phyloP scores from a whole-genome alignment of 2,113 vertebrate genomes.

The Poecile atricapillus region DNA sequence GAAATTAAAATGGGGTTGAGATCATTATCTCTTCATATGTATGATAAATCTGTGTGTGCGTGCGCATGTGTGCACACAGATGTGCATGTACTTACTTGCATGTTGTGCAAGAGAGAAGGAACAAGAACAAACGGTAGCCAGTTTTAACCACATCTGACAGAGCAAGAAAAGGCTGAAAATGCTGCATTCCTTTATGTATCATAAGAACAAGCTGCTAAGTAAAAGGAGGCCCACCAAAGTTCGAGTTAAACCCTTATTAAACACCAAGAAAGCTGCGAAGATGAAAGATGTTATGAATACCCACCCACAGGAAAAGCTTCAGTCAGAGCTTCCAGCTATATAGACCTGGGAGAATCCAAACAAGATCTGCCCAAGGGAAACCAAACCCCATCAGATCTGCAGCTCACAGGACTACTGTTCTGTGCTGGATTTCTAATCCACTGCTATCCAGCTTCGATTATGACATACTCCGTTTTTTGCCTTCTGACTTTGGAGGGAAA shows the following conservation, averaged over 20 bases:
- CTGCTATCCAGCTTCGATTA: background rate
- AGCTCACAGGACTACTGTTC: background rate
- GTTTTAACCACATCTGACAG: conserved; percentile 44
- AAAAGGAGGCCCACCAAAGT: background rate
- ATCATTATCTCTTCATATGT: background rate
- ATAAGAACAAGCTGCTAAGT: background rate
- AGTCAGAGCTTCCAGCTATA: background rate
- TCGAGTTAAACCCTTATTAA: conserved; percentile 5
- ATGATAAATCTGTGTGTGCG: background rate
- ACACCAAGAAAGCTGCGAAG: background rate
- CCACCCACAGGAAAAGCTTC: background rate
- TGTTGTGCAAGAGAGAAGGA: background rate
- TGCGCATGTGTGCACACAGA: background rate
- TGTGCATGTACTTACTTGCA: background rate
- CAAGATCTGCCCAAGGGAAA: background rate
- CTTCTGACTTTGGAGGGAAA: background rate
- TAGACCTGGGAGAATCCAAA: background rate
- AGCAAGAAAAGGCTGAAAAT: background rate
- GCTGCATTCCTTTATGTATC: background rate
- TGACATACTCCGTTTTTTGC: background rate
- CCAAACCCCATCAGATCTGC: background rate
- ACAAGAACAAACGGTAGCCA: background rate
- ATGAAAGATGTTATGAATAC: background rate
- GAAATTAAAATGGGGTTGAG: conserved; percentile 1
- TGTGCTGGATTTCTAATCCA: background rate